Evolutionary conservation across 2,888 invertebrate genomes (phyloP).

Genomic region (Macrophya alboannulata): DNA sequence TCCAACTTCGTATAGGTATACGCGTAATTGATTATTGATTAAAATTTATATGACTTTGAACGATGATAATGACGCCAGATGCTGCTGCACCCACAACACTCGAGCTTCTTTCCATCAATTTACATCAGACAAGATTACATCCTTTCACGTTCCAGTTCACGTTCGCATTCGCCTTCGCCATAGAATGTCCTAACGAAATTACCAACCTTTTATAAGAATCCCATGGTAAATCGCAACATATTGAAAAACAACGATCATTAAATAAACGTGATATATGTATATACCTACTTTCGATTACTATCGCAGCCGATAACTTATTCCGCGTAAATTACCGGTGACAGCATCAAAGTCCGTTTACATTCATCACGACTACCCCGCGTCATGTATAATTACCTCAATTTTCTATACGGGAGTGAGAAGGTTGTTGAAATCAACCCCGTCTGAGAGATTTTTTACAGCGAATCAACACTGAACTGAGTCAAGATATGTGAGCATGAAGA

Average conservation of each 20-base stretch:
- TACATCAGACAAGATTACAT: conserved; percentile 19
- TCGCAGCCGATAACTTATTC: conserved; percentile 26
- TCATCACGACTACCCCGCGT: conserved; percentile 25
- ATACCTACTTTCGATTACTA: conserved; percentile 42
- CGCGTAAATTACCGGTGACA: conserved; percentile 11
- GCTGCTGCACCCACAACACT: background rate
- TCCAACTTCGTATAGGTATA: background rate
- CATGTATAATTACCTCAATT: background rate
- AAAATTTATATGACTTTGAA: conserved; percentile 39
- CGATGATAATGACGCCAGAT: conserved; percentile 34
- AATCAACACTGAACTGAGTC: background rate
- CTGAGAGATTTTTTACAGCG: background rate
- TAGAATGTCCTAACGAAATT: conserved; percentile 3
- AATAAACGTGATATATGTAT: conserved; percentile 53
- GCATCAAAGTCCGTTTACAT: conserved; percentile 21
- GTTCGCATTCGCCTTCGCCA: background rate
- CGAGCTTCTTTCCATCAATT: conserved; percentile 24
- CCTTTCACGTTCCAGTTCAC: conserved; percentile 3
- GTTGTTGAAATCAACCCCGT: background rate
- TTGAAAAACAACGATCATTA: conserved; percentile 8
- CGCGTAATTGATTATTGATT: conserved; percentile 41
- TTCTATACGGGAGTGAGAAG: background rate
- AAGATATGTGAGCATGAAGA: background rate
- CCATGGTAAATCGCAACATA: background rate
- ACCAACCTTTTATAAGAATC: background rate